Evolutionary conservation across 2,888 invertebrate genomes (phyloP), one percentile per base, ranked within the genome.

Genomic region (Globia sparganii): DNA sequence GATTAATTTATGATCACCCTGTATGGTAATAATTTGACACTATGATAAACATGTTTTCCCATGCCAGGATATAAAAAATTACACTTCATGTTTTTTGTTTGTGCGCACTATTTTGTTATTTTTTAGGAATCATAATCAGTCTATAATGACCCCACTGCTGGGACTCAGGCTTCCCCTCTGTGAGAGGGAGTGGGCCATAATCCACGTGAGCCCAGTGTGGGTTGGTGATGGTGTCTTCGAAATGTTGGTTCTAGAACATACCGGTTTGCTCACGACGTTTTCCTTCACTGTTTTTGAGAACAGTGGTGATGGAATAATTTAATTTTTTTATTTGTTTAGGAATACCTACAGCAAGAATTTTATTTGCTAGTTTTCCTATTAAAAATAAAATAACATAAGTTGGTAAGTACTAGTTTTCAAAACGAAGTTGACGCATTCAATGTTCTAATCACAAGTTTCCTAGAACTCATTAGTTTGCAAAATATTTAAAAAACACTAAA

Each of bases 401-500:
- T 9, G 3, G 2, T 18, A 8, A n/a, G n/a, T n/a, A n/a, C n/a
- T 58, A 28, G 13, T 56, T 72, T 37, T 64, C 13, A 85, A 61
- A 72, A 75, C 34, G n/a, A 61, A 64, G 25, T 62, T 76, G 72
- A 75, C 76, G 56, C 65, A 72, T 13, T 67, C 21, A 53, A 59
- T 37, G 28, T 34, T 65, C 21, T 67, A 64, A 64, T 76, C 49
- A 18, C 11, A 34, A 34, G 72, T 59, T 82, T 34, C 59, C 72
- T 76, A 76, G 70, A 81, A 58, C 61, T 81, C 53, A 73, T 85
- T 83, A 85, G 72, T 43, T 58, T 13, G 65, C 18, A 61, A 73
- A 83, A 81, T 83, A 81, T 72, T 72, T 0, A 68, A 81, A 85
- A 83, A 83, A 31, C 21, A 64, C 34, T 34, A 49, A 81, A 85